phyloP scores from a whole-genome alignment of 35 echinoderm and acorn worm genomes.

The Acanthaster planci region DNA sequence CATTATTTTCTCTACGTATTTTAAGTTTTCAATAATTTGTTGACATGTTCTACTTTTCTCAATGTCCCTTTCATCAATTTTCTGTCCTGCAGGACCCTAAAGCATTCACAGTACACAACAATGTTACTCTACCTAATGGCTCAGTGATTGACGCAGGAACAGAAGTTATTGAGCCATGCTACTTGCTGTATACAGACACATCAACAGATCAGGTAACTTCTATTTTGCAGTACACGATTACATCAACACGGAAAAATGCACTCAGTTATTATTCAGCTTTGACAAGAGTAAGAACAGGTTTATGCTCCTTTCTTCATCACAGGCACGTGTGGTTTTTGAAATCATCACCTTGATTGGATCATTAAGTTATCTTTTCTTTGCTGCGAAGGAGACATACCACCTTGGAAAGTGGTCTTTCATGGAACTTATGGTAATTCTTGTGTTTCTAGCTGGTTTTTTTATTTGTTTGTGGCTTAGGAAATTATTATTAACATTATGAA shows the following conservation, averaged over 20 bases:
- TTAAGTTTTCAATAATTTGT: no score
- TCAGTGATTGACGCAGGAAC: conserved; percentile 36
- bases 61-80: not conserved
- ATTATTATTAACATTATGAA: no score
- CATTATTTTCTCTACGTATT: not conserved
- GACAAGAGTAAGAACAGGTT: not conserved
- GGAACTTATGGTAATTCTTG: conserved; percentile 56
- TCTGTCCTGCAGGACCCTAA: conserved; percentile 34
- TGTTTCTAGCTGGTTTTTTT: no score
- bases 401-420: conserved; percentile 37
- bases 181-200: conserved; percentile 59
- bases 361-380: conserved; percentile 48
- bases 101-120: not conserved
- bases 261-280: no score
- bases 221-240: no score
- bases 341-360: conserved; percentile 36
- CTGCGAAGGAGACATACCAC: conserved; percentile 39
- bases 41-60: no score
- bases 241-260: no score
- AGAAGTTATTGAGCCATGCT: conserved; percentile 32
- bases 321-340: conserved; percentile 80
- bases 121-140: conserved; percentile 15
- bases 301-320: not conserved
- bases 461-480: no score
- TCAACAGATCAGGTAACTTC: conserved; percentile 47